Evolutionary conservation across 2,888 invertebrate species (phyloP).

Genomic region (Nyleta sp.): DNA sequence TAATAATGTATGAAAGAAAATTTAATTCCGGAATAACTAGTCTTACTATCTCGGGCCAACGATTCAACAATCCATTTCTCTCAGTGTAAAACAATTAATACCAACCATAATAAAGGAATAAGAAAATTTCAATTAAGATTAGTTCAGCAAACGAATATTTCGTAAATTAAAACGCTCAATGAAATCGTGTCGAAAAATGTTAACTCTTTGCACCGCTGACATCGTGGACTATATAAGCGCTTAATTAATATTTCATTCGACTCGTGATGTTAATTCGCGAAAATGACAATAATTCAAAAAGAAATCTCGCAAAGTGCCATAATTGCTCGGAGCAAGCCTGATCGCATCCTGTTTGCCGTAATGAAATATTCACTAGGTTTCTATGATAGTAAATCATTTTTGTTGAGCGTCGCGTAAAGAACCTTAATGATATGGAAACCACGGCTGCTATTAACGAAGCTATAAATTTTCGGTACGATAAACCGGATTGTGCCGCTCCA

Average conservation of each 20-base stretch:
- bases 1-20: too few species aligned
- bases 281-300: slow-evolving; percentile 51
- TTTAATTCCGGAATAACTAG: too few species aligned
- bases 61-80: too few species aligned
- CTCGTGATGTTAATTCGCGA: slow-evolving; percentile 17
- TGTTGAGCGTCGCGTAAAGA: slow-evolving; percentile 24
- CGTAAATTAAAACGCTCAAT: not conserved
- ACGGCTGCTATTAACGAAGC: slow-evolving; percentile 42
- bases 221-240: slow-evolving; percentile 35
- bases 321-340: slow-evolving; percentile 23
- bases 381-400: slow-evolving; percentile 57
- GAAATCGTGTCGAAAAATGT: slow-evolving; percentile 29
- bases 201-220: slow-evolving; percentile 9
- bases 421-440: slow-evolving; percentile 58
- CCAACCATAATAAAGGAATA: slow-evolving; percentile 27
- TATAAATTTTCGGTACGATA: slow-evolving; percentile 55
- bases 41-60: too few species aligned
- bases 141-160: slow-evolving; percentile 21
- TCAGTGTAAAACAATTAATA: slow-evolving; percentile 4
- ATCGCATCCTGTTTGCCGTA: slow-evolving; percentile 39
- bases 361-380: slow-evolving; percentile 54
- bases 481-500: slow-evolving; percentile 62
- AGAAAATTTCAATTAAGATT: slow-evolving; percentile 36
- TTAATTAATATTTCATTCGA: slow-evolving; percentile 26
- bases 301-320: slow-evolving; percentile 33